These are phyloP conservation scores for Apodemia zela DNA, from an alignment of 2,888 invertebrate genomes.

Conservation along the genomic window DNA sequence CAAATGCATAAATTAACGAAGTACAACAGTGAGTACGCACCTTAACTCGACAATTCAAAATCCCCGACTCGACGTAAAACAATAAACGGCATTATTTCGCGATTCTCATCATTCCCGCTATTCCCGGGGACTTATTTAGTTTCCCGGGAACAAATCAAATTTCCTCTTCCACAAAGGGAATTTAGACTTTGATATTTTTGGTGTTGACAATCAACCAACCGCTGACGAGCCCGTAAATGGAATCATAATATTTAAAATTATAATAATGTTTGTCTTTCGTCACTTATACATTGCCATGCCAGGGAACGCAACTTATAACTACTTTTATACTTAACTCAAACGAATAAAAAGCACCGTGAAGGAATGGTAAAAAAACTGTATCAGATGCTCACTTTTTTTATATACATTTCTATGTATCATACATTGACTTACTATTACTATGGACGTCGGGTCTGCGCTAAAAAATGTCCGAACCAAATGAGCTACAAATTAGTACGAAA, in stretches of 20 bases:
- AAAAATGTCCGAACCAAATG: no score
- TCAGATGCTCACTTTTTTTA: no score
- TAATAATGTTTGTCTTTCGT: neutral
- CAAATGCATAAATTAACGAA: neutral
- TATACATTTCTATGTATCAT: no score
- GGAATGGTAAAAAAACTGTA: no score
- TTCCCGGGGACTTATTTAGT: slow-evolving; percentile 34
- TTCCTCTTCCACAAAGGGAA: slow-evolving; percentile 23
- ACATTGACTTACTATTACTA: no score
- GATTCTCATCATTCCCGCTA: slow-evolving; percentile 26
- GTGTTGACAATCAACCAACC: slow-evolving; percentile 15
- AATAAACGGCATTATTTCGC: slow-evolving; percentile 30
- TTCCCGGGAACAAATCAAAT: slow-evolving; percentile 36
- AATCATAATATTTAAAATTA: slow-evolving; percentile 11
- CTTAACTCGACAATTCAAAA: slow-evolving; percentile 19
- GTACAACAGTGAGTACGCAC: neutral
- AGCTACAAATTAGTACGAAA: no score
- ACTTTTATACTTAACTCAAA: no score
- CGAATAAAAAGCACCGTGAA: no score
- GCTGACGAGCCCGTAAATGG: neutral
- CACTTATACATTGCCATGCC: neutral
- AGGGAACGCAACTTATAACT: no score
- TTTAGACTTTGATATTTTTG: slow-evolving; percentile 15
- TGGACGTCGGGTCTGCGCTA: no score
- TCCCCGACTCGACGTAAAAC: slow-evolving; percentile 30